A percentile compares a stretch with the other conserved stretches of the same genome.
Evolutionary conservation across 2,888 invertebrate genomes (phyloP).

Genomic region (Acanthosoma haemorrhoidale): DNA sequence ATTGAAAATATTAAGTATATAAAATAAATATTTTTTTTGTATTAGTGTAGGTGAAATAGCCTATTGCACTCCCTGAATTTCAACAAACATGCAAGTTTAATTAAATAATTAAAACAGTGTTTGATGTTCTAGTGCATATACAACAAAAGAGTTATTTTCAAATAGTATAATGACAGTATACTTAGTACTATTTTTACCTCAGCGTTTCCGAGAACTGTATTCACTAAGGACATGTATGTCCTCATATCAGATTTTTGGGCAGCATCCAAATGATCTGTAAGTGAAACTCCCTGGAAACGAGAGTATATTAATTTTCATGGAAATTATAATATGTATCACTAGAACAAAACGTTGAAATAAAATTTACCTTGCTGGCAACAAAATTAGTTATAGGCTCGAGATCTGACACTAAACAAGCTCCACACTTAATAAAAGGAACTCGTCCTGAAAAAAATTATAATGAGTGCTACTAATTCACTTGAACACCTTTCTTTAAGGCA

Average conservation of each 20-base stretch:
- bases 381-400: slow-evolving; percentile 87
- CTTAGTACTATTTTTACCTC: no score
- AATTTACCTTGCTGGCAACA: slow-evolving; percentile 66
- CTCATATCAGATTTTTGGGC: slow-evolving; percentile 84
- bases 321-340: not conserved
- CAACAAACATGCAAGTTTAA: not conserved
- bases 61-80: not conserved
- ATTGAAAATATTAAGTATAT: no score
- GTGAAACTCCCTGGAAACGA: slow-evolving; percentile 57
- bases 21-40: no score
- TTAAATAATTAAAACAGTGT: not conserved
- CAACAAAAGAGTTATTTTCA: no score
- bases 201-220: slow-evolving; percentile 82
- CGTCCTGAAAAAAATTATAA: slow-evolving; percentile 54
- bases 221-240: slow-evolving; percentile 86
- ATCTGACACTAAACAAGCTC: slow-evolving; percentile 82
- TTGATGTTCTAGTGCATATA: no score
- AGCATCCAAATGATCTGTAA: slow-evolving; percentile 65
- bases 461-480: no score
- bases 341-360: not conserved
- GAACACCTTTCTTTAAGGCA: no score
- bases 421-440: slow-evolving; percentile 88
- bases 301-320: not conserved
- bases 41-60: no score
- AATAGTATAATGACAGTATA: no score